A percentile compares a stretch with the other conserved stretches of the same genome.
phyloP scores from a whole-genome alignment of 2,797 vertebrate genomes.

The Lagorchestes hirsutus region DNA sequence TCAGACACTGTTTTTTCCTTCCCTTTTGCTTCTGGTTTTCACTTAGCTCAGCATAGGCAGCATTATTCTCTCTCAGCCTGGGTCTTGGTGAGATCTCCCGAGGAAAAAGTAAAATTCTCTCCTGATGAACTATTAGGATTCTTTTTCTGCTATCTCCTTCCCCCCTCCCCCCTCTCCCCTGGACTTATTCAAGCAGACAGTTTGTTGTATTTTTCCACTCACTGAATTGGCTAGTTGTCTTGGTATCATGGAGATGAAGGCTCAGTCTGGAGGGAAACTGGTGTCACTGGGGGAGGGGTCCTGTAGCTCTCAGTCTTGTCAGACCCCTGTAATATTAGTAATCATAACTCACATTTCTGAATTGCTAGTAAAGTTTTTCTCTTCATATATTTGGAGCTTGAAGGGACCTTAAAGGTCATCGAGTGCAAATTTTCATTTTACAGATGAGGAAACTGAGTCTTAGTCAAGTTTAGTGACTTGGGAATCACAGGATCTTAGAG shows the following conservation, averaged over 20 bases:
- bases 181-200: neutral
- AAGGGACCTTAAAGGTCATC: neutral
- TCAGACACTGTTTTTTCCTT: neutral
- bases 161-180: neutral
- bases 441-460: conserved; percentile 57
- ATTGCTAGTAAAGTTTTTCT: neutral
- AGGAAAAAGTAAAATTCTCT: conserved; percentile 12
- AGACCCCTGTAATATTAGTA: neutral
- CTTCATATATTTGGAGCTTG: neutral
- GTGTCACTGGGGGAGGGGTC: neutral
- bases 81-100: neutral
- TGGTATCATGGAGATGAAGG: neutral
- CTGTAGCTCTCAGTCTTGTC: neutral
- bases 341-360: neutral
- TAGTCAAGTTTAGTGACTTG: conserved; percentile 17
- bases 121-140: neutral
- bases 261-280: neutral
- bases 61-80: conserved; percentile 31
- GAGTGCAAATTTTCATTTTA: neutral
- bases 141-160: neutral
- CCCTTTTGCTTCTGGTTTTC: conserved; percentile 44
- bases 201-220: neutral
- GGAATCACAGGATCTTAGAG: neutral
- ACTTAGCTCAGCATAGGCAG: conserved; percentile 8
- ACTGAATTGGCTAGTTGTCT: neutral